phyloP scores from a whole-genome alignment of 2,888 invertebrate genomes.

The Cyrtodaria siliqua region DNA sequence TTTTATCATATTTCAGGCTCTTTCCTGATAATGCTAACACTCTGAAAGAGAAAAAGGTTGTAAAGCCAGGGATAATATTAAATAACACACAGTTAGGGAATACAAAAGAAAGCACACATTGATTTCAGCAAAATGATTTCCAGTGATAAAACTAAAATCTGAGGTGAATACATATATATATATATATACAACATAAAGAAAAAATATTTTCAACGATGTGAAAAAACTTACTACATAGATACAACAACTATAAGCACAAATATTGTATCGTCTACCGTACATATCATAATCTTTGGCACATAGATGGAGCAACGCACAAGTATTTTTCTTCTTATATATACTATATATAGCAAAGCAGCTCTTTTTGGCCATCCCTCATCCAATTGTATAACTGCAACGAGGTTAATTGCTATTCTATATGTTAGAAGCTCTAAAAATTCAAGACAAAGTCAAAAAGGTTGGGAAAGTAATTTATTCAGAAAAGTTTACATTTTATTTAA shows the following conservation, averaged over 20 bases:
- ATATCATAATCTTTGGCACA: conserved; percentile 57
- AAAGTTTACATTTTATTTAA: neutral
- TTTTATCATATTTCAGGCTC: no score
- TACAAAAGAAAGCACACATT: conserved; percentile 8
- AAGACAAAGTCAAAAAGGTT: conserved; percentile 3
- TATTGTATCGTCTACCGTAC: no score
- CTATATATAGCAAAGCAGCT: neutral
- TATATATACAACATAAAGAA: neutral
- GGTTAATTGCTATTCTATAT: neutral
- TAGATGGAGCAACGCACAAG: conserved; percentile 54
- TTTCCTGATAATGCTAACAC: no score
- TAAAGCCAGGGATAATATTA: neutral
- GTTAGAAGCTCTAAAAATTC: neutral
- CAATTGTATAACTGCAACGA: neutral
- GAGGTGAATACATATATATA: neutral
- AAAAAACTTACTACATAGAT: neutral
- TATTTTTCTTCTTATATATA: conserved; percentile 6
- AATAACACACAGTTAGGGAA: conserved; percentile 1
- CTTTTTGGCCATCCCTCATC: no score
- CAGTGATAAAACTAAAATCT: neutral
- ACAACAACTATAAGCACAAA: no score
- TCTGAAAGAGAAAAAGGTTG: no score
- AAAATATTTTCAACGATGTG: conserved; percentile 1
- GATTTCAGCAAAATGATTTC: conserved; percentile 22
- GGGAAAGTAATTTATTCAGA: conserved; percentile 2